Evolutionary conservation across 2,888 invertebrate species (phyloP).

Genomic region (Ennomos fuscantarius): DNA sequence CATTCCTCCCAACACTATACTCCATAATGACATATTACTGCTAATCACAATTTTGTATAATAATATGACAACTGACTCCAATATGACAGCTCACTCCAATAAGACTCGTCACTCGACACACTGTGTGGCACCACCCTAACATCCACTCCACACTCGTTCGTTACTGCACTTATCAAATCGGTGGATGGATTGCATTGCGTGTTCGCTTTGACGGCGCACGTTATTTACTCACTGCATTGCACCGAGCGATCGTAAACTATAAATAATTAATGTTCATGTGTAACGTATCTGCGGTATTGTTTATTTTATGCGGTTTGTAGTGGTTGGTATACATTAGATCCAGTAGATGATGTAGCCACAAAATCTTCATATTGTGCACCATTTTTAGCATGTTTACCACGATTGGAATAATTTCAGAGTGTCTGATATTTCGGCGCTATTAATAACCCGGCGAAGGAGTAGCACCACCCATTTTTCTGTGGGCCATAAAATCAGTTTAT

Average conservation of each 20-base stretch:
- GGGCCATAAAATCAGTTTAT: too few relatives aligned
- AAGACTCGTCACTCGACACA: neutral
- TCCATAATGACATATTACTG: conserved; percentile 1
- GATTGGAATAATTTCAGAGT: too few relatives aligned
- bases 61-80: neutral
- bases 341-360: neutral
- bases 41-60: neutral
- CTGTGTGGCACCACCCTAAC: conserved; percentile 34
- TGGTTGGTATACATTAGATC: neutral
- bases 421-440: too few relatives aligned
- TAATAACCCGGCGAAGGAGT: too few relatives aligned
- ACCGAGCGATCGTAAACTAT: conserved; percentile 39
- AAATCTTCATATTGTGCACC: too few relatives aligned
- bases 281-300: conserved; percentile 28
- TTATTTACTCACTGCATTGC: conserved; percentile 43
- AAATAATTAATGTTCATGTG: conserved; percentile 40
- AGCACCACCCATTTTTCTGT: too few relatives aligned
- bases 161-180: conserved; percentile 63
- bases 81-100: neutral
- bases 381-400: too few relatives aligned
- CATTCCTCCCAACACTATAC: neutral
- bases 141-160: conserved; percentile 28
- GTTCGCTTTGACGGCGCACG: conserved; percentile 54
- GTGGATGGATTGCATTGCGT: conserved; percentile 61
- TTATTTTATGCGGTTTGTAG: conserved; percentile 20